phyloP scores from a whole-genome alignment of 2,888 invertebrate species.

The Arrhopalites spinosus region DNA sequence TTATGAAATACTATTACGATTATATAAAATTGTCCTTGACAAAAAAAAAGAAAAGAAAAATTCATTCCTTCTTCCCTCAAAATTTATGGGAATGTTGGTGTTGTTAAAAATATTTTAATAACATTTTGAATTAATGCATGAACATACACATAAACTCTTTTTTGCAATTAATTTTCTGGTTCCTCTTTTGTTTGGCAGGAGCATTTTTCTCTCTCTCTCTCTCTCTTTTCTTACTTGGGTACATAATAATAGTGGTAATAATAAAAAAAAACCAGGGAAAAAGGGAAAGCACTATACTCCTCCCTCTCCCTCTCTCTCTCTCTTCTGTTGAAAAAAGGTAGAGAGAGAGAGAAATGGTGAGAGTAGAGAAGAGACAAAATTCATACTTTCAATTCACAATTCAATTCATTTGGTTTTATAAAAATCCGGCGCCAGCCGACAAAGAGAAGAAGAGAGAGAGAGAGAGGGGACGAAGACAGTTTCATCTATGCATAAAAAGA shows the following conservation, averaged over 20 bases:
- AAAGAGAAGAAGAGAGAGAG: constrained; percentile 44
- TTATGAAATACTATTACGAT: no score
- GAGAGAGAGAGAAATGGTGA: neutral
- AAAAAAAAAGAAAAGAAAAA: no score
- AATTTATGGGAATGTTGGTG: no score
- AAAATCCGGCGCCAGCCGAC: constrained; percentile 51
- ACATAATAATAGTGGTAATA: neutral
- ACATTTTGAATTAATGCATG: no score
- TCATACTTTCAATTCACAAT: constrained; percentile 50
- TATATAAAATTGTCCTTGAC: no score
- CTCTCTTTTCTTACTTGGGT: neutral
- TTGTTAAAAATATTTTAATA: no score
- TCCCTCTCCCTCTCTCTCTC: neutral
- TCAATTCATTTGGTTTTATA: constrained; percentile 56
- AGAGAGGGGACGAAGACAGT: constrained; percentile 51
- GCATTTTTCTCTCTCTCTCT: neutral
- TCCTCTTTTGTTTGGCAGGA: neutral
- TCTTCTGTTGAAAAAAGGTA: neutral
- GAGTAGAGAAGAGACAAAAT: constrained; percentile 27
- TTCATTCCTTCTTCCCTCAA: no score
- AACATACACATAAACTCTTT: neutral
- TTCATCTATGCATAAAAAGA: constrained; percentile 57
- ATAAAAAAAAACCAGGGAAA: neutral
- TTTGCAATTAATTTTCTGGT: neutral
- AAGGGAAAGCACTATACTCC: neutral